A percentile compares a stretch with the other conserved stretches of the same genome.
Evolutionary conservation across 2,113 vertebrate species (phyloP).

Genomic region (Gymnogyps californianus): DNA sequence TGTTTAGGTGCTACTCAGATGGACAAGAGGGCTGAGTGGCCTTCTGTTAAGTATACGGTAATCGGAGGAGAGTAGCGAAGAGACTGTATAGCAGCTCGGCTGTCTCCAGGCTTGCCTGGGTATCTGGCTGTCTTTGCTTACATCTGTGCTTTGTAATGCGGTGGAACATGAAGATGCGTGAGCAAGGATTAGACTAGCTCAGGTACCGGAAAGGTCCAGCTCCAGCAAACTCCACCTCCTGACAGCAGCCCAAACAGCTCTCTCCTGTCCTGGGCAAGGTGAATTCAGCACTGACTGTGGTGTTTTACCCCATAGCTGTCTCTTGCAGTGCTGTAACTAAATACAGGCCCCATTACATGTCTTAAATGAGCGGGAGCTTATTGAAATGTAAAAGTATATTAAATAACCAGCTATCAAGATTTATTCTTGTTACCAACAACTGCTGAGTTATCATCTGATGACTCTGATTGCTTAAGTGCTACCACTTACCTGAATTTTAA

Average conservation of each 20-base stretch:
- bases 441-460: not conserved
- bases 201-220: not conserved
- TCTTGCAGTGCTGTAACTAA: not conserved
- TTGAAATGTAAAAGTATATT: not conserved
- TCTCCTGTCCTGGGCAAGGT: not conserved
- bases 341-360: not conserved
- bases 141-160: fast-evolving
- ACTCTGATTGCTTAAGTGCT: not conserved
- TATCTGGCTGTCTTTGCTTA: not conserved
- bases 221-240: not conserved
- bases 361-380: not conserved
- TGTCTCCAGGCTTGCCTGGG: not conserved
- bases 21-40: not conserved
- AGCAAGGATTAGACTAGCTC: not conserved
- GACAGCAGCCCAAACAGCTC: not conserved
- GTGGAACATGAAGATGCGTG: not conserved
- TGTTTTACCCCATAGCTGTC: not conserved
- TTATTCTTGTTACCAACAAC: not conserved
- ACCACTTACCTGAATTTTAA: not conserved
- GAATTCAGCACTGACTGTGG: not conserved
- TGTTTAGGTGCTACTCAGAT: not conserved
- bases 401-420: not conserved
- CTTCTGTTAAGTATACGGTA: not conserved
- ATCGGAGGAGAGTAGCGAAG: not conserved
- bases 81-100: fast-evolving